Evolutionary conservation across 2,797 vertebrate genomes (phyloP), one percentile per base, ranked within the genome.

Genomic region (Acanthopagrus latus): DNA sequence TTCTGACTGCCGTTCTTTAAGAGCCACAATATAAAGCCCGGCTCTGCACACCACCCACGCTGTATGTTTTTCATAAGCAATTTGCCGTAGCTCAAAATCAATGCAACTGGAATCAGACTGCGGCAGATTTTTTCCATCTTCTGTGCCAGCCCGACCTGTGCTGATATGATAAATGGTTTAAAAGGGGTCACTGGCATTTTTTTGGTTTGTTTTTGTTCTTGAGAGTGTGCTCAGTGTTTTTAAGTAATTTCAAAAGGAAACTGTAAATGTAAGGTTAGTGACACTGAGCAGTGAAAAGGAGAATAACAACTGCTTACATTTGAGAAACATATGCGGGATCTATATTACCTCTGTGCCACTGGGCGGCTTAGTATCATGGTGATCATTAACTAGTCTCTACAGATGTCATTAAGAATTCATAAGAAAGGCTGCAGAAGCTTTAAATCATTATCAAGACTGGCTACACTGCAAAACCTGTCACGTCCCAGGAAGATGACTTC

Each of bases 61-160:
- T 74, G 73, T 71, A 81, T 86, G 88, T 82, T 91, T 93, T 88
- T 90, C 89, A 93, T 86, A 87, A 91, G 90, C 92, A 88, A 90
- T 92, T 93, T 90, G 85, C 92, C 74, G 68, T 44, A 27, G 87
- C 88, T 92, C 85, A 85, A 92, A 92, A 94, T 94, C 93, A 93
- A 93, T 94, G 93, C 86, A 78, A 86, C 83, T 88, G 89, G 89
- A 93, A 91, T 90, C 89, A 87, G 90, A 92, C 92, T 93, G 93
- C 93, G 91, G 93, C 91, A 93, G 83, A 89, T 27, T 27, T 89
- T 91, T 89, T 86, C 87, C 88, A 80, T 92, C 85, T 88, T 80
- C 64, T 70, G 74, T 86, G 83, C 79, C 89, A 81, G 82, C 84
- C 78, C 64, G 70, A 84, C 88, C 84, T 83, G 74, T 82, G 86